phyloP scores from a whole-genome alignment of 2,888 invertebrate species.

The Cyrtodaria siliqua region DNA sequence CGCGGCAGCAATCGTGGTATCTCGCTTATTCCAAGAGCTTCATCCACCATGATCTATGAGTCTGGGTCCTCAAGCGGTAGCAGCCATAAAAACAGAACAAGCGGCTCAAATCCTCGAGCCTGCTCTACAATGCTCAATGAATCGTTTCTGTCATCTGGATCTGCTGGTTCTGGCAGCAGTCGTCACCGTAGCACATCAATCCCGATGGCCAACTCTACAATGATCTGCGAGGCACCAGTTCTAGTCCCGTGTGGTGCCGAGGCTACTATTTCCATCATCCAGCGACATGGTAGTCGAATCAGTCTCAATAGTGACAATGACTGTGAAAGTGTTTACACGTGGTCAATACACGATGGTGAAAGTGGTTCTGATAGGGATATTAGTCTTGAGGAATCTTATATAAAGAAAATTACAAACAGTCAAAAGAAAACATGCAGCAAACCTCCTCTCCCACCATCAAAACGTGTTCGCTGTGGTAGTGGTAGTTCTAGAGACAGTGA shows the following conservation, averaged over 20 bases:
- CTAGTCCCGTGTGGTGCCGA: slow-evolving; percentile 30
- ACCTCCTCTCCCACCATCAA: slow-evolving; percentile 65
- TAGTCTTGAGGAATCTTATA: slow-evolving; percentile 72
- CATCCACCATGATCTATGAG: slow-evolving; percentile 77
- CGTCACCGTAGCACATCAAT: slow-evolving; percentile 53
- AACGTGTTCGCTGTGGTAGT: slow-evolving; percentile 61
- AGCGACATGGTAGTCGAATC: slow-evolving; percentile 24
- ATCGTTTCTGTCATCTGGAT: slow-evolving; percentile 61
- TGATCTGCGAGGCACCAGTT: slow-evolving; percentile 49
- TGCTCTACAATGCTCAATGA: slow-evolving; percentile 63
- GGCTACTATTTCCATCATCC: slow-evolving; percentile 42
- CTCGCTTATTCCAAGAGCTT: slow-evolving; percentile 73
- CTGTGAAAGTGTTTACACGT: slow-evolving; percentile 75
- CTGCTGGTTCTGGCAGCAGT: slow-evolving; percentile 52
- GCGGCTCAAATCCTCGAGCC: slow-evolving; percentile 55
- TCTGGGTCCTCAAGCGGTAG: slow-evolving; percentile 69
- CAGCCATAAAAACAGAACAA: slow-evolving; percentile 53
- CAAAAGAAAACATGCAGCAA: slow-evolving; percentile 45
- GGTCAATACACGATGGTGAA: slow-evolving; percentile 75
- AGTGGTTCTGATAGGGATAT: slow-evolving; percentile 68
- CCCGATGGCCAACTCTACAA: slow-evolving; percentile 58
- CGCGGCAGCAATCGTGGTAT: slow-evolving; percentile 61
- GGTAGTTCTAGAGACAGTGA: slow-evolving; percentile 62
- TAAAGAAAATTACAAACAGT: slow-evolving; percentile 64
- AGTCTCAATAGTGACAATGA: slow-evolving; percentile 64